Evolutionary conservation across 2,797 vertebrate species (phyloP), one percentile per base, ranked within the genome.

Genomic region (Agapornis canus): DNA sequence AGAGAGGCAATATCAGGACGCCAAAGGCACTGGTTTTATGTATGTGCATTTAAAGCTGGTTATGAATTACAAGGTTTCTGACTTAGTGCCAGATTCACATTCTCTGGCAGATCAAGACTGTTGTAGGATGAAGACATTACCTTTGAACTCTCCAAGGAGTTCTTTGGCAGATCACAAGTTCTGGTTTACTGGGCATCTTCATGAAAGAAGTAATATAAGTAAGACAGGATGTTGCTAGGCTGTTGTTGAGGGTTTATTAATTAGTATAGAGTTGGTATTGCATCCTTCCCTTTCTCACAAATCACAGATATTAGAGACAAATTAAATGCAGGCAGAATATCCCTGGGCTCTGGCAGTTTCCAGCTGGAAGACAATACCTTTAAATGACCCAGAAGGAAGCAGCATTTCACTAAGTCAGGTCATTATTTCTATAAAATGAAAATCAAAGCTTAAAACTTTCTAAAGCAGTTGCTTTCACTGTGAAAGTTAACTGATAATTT

Each of bases 91-190:
- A 79, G 49, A 64, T 68, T 39, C 9, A 45, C 12, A 11, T 48
- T 52, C 29, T 51, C 37, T 40, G 25, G 13, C 18, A 61, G 19
- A 86, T 39, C 17, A 73, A 40, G 49, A 25, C 16, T 35, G 5
- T 22, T 66, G 14, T 10, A 29, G 32, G 35, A 48, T 5, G 11
- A 80, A 59, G 60, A 39, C 5, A 10, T 54, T 77, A 51, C 19
- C 13, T 48, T 39, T 2, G 0, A 31, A 51, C 22, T 8, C 29
- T 71, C 43, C 0, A 0, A 70, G 39, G 18, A 59, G 11, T 39
- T 37, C 13, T 83, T 48, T 35, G 35, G 42, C 25, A 73, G 31
- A 57, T 12, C 45, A 32, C 15, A 60, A 79, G 22, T 78, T 73
- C 39, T 71, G 10, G 17, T 82, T 71, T 1, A 1, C 26, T 35